Evolutionary conservation across 2,797 vertebrate genomes (phyloP).

Genomic region (Crocodylus rhombifer): DNA sequence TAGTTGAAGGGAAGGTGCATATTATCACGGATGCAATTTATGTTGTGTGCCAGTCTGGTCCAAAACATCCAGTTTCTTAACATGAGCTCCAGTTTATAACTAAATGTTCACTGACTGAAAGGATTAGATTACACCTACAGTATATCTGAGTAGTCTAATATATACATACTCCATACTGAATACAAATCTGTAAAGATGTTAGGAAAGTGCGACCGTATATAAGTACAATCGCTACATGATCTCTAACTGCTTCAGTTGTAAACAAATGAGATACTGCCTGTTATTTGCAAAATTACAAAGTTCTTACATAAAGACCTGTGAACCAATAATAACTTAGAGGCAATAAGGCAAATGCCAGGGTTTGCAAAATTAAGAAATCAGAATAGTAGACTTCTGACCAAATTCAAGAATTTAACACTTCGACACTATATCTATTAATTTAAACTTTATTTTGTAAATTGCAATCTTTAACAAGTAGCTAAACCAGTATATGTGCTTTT

Average conservation of each 20-base stretch:
- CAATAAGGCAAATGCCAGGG: constrained; percentile 75
- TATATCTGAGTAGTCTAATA: constrained; percentile 72
- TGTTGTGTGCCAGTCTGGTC: constrained; percentile 94
- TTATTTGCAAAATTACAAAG: constrained; percentile 67
- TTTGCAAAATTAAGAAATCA: constrained; percentile 72
- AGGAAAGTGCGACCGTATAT: constrained; percentile 54
- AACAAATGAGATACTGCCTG: constrained; percentile 72
- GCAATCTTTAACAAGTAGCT: constrained; percentile 81
- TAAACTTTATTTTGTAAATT: constrained; percentile 77
- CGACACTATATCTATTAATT: constrained; percentile 78
- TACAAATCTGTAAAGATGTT: constrained; percentile 61
- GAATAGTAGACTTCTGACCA: constrained; percentile 80
- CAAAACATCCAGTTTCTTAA: constrained; percentile 84
- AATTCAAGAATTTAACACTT: constrained; percentile 79
- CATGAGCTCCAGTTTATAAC: constrained; percentile 87
- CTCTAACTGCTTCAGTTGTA: constrained; percentile 77
- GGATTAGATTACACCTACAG: constrained; percentile 86
- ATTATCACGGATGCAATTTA: constrained; percentile 96
- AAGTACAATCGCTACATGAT: constrained; percentile 49
- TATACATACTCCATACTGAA: constrained; percentile 61
- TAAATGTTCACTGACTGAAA: constrained; percentile 87
- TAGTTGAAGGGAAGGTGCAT: constrained; percentile 94
- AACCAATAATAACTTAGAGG: constrained; percentile 77
- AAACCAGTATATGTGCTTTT: constrained; percentile 81
- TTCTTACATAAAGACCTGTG: constrained; percentile 73